These are phyloP conservation scores for Prinia subflava DNA, from an alignment of 2,113 vertebrate species.

Conservation along the genomic window DNA sequence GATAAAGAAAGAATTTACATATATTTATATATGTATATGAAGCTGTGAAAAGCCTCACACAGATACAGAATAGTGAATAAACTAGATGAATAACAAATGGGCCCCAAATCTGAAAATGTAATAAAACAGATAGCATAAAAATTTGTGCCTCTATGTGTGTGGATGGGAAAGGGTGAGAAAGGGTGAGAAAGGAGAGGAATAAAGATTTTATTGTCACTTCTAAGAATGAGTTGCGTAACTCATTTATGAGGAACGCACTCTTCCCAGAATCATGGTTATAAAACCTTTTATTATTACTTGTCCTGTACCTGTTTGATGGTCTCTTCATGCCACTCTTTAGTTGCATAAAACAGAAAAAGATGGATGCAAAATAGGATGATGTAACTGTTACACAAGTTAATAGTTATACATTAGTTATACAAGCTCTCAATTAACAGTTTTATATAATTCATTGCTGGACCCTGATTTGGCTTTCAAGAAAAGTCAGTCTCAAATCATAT, in stretches of 20 bases:
- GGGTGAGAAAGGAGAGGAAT: not conserved
- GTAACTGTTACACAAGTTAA: slow-evolving; percentile 30
- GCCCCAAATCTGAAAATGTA: not conserved
- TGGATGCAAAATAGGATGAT: not conserved
- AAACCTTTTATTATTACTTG: slow-evolving; percentile 26
- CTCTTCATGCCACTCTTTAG: slow-evolving; percentile 5
- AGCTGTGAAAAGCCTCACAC: not conserved
- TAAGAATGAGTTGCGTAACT: slow-evolving; percentile 23
- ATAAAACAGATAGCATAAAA: not conserved
- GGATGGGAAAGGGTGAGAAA: not conserved
- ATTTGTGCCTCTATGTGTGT: not conserved
- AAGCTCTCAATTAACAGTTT: not conserved
- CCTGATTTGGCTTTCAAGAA: not conserved
- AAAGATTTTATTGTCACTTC: slow-evolving; percentile 35
- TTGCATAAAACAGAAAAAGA: not conserved
- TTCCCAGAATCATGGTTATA: slow-evolving; percentile 39
- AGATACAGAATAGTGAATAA: not conserved
- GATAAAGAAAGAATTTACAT: not conserved
- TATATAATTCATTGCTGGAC: not conserved
- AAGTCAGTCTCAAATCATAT: not conserved
- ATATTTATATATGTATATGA: not conserved
- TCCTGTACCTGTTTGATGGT: not conserved
- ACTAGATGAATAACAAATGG: not conserved
- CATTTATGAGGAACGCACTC: not conserved
- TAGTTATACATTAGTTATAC: slow-evolving; percentile 25